Conservation (phyloP, 1,140 invertebrate genomes). For the Lordiphosa collinella region DNA sequence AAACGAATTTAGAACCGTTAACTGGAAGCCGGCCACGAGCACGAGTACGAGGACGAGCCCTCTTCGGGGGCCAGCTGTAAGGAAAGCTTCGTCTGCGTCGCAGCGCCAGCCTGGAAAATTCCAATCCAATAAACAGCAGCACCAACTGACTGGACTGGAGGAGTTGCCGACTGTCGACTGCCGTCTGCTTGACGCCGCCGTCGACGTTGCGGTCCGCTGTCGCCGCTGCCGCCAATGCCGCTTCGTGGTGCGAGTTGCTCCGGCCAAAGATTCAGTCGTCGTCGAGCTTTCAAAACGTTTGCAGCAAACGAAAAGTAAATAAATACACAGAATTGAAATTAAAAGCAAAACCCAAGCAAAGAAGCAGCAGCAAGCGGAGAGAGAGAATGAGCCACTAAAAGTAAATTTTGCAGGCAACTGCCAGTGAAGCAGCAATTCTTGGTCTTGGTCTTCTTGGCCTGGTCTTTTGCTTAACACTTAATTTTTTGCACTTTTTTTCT, state of each 20-base stretch:
- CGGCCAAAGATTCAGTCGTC: conserved; percentile 69
- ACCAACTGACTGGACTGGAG: conserved; percentile 25
- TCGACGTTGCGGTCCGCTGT: neutral
- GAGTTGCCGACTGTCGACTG: conserved; percentile 45
- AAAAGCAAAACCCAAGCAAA: conserved; percentile 24
- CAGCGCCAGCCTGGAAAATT: conserved; percentile 37
- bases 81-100: conserved; percentile 13
- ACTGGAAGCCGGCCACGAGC: conserved; percentile 35
- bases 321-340: conserved; percentile 30
- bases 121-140: conserved; percentile 20
- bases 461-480: too few species aligned
- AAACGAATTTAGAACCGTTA: conserved; percentile 27
- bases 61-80: conserved; percentile 39
- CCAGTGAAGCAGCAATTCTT: neutral
- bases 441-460: too few species aligned
- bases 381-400: conserved; percentile 13
- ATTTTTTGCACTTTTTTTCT: conserved; percentile 2
- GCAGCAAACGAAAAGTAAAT: conserved; percentile 55
- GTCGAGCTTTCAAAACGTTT: conserved; percentile 79
- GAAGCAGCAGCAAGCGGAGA: conserved; percentile 10
- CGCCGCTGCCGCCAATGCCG: conserved; percentile 16
- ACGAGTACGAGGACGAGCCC: conserved; percentile 35
- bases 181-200: conserved; percentile 2
- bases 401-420: conserved; percentile 21
- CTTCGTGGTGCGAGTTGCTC: conserved; percentile 65